phyloP scores from a whole-genome alignment of 2,888 invertebrate species.

The Sabellastarte sp. region DNA sequence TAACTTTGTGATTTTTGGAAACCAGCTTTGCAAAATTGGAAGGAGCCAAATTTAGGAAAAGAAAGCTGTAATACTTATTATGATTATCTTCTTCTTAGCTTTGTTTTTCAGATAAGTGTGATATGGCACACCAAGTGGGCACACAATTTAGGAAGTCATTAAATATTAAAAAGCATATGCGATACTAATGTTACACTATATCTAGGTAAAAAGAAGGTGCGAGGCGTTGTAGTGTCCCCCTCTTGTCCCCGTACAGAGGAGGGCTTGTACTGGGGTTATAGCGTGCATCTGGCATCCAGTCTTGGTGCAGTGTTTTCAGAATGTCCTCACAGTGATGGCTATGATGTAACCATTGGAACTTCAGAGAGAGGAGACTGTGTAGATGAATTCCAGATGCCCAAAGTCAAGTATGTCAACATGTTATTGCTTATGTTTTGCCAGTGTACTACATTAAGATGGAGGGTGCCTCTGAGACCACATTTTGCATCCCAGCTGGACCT shows the following conservation, averaged over 20 bases:
- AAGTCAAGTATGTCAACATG: conserved; percentile 38
- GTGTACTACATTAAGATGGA: too few relatives aligned
- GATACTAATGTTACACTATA: too few relatives aligned
- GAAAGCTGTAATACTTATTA: too few relatives aligned
- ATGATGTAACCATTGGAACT: conserved; percentile 90
- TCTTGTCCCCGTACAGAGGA: conserved; percentile 74
- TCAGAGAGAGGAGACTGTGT: conserved; percentile 83
- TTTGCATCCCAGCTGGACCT: background rate
- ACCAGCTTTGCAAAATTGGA: too few relatives aligned
- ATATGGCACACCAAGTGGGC: too few relatives aligned
- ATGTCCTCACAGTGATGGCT: conserved; percentile 71
- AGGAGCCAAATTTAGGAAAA: too few relatives aligned
- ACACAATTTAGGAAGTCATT: too few relatives aligned
- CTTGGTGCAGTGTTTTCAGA: conserved; percentile 82
- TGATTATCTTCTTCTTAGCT: too few relatives aligned
- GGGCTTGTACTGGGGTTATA: conserved; percentile 95
- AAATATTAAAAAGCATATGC: too few relatives aligned
- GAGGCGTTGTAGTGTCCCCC: conserved; percentile 72
- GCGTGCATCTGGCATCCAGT: conserved; percentile 80
- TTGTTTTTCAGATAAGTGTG: too few relatives aligned
- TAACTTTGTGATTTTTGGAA: too few relatives aligned
- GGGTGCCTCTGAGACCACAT: too few relatives aligned
- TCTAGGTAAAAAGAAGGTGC: conserved; percentile 17
- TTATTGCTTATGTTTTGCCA: background rate
- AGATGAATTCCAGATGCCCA: conserved; percentile 64